Evolutionary conservation across 2,797 vertebrate species (phyloP), one percentile per base, ranked within the genome.

Genomic region (Tamandua tetradactyla): DNA sequence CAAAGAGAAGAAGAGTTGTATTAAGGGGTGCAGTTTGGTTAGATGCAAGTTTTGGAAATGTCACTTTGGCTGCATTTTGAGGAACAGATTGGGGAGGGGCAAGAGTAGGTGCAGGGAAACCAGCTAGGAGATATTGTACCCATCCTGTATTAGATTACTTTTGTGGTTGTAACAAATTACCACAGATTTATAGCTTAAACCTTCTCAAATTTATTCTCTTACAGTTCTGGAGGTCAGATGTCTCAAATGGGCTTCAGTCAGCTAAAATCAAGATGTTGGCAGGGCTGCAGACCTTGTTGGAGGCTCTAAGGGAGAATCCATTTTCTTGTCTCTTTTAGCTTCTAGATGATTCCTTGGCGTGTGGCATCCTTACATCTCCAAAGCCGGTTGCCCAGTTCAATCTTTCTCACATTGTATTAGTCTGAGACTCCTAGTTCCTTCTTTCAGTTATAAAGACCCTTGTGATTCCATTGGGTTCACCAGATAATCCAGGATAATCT

Each of bases 311-410:
- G 87, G 57, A 74, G 69, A 83, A 95, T 64, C 66, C 14, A 20
- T 49, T 91, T 89, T 37, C 64, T 18, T 47, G 35, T 10, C 59
- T 42, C 69, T 85, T 83, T 52, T 64, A 76, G 87, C 22, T 89
- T 96, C 57, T 14, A 75, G 69, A 92, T n/a, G 75, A 66, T 82
- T 91, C 74, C 59, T 78, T 93, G 84, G 72, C 72, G 94, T 42
- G 25, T n/a, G 0, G 32, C 13, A 35, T 47, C 44, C 74, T 96
- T 88, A 35, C n/a, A n/a, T 71, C 22, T 89, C 87, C 74, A 85
- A 84, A 92, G 52, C 47, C 44, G 75, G 64, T 57, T 78, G 68
- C 44, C 40, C 44, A 2, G 37, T 32, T 11, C 18, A 76, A 37
- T 20, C 22, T 90, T 96, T 94, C 69, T 94, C 52, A 40, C 10